phyloP scores from a whole-genome alignment of 2,797 vertebrate genomes.

The Cottoperca gobio region DNA sequence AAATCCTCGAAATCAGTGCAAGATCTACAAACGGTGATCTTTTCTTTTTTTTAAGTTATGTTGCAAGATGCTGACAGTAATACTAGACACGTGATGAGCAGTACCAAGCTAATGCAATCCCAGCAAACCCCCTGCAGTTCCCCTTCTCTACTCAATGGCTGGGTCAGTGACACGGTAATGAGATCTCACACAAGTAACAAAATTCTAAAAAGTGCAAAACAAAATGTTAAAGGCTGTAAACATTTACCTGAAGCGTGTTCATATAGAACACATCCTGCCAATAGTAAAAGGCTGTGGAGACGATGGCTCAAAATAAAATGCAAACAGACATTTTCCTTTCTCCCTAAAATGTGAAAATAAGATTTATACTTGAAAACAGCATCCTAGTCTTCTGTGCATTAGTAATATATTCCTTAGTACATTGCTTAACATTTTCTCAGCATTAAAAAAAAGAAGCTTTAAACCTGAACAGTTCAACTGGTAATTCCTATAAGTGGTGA shows the following conservation, averaged over 20 bases:
- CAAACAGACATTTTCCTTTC: not conserved
- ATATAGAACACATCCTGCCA: not conserved
- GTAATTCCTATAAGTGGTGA: conserved; percentile 14
- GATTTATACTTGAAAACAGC: conserved; percentile 8
- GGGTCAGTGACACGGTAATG: conserved; percentile 26
- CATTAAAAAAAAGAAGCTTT: not conserved
- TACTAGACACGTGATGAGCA: conserved; percentile 80
- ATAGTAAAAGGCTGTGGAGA: not conserved
- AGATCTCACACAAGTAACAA: conserved; percentile 10
- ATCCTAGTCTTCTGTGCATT: not conserved
- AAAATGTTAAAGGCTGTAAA: conserved; percentile 6
- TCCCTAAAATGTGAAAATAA: conserved; percentile 16
- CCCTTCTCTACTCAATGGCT: conserved; percentile 71
- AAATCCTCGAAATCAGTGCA: conserved; percentile 76
- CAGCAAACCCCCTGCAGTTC: conserved; percentile 84
- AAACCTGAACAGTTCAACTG: conserved; percentile 1
- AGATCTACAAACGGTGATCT: conserved; percentile 54
- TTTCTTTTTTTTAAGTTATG: conserved; percentile 62
- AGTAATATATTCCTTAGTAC: not conserved
- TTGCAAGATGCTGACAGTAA: conserved; percentile 84
- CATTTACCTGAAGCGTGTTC: not conserved
- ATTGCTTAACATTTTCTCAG: not conserved
- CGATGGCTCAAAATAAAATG: not conserved
- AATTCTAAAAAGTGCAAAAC: no score
- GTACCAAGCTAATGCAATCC: conserved; percentile 82